Evolutionary conservation across 2,113 vertebrate genomes (phyloP), one percentile per base, ranked within the genome.

Genomic region (Peromyscus polionotus): DNA sequence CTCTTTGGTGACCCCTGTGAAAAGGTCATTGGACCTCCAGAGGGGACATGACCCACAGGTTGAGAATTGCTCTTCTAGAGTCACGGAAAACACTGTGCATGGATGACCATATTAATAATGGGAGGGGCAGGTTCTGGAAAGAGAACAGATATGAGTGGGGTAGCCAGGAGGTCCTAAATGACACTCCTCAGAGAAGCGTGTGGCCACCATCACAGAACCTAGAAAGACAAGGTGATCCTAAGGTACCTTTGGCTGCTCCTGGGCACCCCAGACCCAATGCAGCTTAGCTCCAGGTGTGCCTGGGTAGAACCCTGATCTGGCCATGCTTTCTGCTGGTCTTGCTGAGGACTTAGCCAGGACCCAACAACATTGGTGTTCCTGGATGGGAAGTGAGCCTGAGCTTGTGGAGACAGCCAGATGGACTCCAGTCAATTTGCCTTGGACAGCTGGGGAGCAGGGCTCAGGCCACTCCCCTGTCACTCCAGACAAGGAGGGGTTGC

Each of bases 391-490:
- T 73, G 36, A 80, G 93, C 95, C 63, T 88, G 86, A 65, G 36
- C 39, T 3, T 4, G 88, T 48, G 76, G 26, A 75, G 57, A 94
- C 42, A 91, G 97, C 97, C 98, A 98, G 97, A 98, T 97, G 98
- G 97, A 96, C 97, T 97, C 45, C 91, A 94, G 96, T 97, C 83
- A 10, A 26, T 90, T 94, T 84, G 94, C 94, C 73, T 93, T 45
- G 33, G 98, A 97, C 98, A 98, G 98, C 97, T 98, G 98, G 96
- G 93, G 94, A 97, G 79, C 97, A 96, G 95, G 90, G 94, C 95
- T 39, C 45, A 31, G 77, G 93, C 72, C 81, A 93, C 95, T 48
- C 84, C 86, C 84, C 86, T 11, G 7, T 26, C 72, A 11, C 75
- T 73, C 86, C 83, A 96, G 89, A 96, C 89, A 51, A 95, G 96